Base-by-base conservation (phyloP, 2,888 invertebrate species). In the Scaptomyza tumidula region DNA sequence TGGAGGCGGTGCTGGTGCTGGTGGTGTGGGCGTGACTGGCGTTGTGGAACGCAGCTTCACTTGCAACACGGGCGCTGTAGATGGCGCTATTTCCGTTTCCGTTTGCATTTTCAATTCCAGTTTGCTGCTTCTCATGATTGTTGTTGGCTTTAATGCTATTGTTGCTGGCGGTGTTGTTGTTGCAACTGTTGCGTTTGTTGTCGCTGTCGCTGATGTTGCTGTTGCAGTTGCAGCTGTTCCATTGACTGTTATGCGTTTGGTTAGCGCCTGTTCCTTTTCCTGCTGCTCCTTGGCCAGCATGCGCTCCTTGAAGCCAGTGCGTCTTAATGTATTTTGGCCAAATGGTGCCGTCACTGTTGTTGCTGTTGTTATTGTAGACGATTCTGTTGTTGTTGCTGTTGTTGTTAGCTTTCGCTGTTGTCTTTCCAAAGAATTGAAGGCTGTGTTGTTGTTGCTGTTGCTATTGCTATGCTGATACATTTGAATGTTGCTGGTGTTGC, bases 311-410 rank as follows among this genome's bases (percentile, higher is more conserved):
- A 91, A 84, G 6, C 93, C 93, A 0, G 93, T 93, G 68, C 93
- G 90, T n/a, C 93, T 90, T 60, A 93, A 80, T 2, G 92, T 93
- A 10, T 90, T 90, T 73, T 93, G 93, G 0, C 93, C 93, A 81
- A 93, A 93, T 3, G 87, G 80, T 7, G 79, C 86, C 2, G 73
- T 2, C 16, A 6, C 41, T 88, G 89, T n/a, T 19, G 48, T 16
- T 50, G 33, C 6, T 50, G 19, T 14, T 45, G 27, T 9, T 50
- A 14, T 56, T 58, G 19, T 33, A 1, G 33, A 3, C 1, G 33
- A 3, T 33, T 33, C 10, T 9, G 9, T 6, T 37, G 45, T 24
- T 24, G 24, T 6, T 37, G 45, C 3, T 24, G 24, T 24, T 24
- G 24, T 24, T 24, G 24, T 5, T 24, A 5, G 13, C 27, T 29